Base-by-base conservation (phyloP, 2,888 invertebrate species). In the Ditylenchus weischeri region DNA sequence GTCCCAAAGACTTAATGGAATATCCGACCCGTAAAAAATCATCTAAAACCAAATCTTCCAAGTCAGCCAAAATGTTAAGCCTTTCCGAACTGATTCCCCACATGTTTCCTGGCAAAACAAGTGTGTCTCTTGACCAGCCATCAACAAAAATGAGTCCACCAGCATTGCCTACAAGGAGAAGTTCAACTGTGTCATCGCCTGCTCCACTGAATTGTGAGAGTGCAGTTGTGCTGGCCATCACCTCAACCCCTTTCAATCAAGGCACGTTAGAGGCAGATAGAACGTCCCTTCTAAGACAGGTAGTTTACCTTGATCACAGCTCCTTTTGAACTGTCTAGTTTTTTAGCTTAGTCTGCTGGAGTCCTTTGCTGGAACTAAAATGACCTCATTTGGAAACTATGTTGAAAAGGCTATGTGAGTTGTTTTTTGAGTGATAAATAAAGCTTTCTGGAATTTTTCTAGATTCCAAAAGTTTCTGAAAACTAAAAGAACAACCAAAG, bases 331-430 rank as follows among this genome's bases (percentile, higher is more conserved):
- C 5, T 6, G 6, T 50, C 5, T 19, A 18, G 2, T 50, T 19
- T 50, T 50, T 2, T 6, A 50, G 50, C 21, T 50, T 18, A 50
- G 50, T 50, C 21, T 50, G 6, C 21, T 50, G 50, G 50, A 50
- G 50, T 50, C 50, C 21, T 50, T 50, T 21, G 21, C 50, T 18
- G 50, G 50, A 50, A 21, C 6, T 19, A 50, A 50, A 50, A 50
- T 50, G 50, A 50, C 3, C 6, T 50, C 50, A 2, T 50, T 50
- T 50, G 50, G 50, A 50, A 21, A 50, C 5, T 50, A 50, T 6
- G 21, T 21, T 19, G 50, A 50, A 50, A 50, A 50, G 18, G 50
- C 50, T 50, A 21, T 50, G 50, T 50, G 21, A 50, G 50, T 50
- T 50, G 18, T 19, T 6, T 19, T 21, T 50, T 2, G 18, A 29